Base-by-base conservation (phyloP, 2,888 invertebrate genomes). In the Hoplodrina blanda region DNA sequence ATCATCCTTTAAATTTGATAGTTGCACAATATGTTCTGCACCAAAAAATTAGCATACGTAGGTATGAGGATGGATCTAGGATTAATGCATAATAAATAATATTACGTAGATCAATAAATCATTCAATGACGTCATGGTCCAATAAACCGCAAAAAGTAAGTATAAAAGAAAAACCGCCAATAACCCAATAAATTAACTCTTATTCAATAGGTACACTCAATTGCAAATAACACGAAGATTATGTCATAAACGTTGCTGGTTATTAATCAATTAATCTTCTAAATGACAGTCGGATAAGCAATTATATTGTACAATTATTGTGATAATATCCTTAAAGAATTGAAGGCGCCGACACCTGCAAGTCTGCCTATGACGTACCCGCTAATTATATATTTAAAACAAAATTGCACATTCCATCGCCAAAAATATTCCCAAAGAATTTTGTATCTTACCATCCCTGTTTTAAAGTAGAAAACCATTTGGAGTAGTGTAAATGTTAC, bases 241-340 rank as follows among this genome's bases (percentile, higher is more conserved):
- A 75, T 46, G 75, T 68, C 78, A 70, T 65, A 70, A 79, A 69
- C 7, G 54, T 8, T 60, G 20, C 25, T 37, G 13, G 56, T 30
- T 53, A 25, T 62, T 60, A 64, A 81, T 77, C 72, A 81, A 84
- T 82, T 85, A 80, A 71, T 78, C 70, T 71, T 60, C 52, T 46
- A 74, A 80, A 74, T 82, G 83, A 82, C 85, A 83, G 56, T 65
- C 33, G 41, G 70, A 66, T 84, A 73, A 55, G 67, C 68, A 71
- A 79, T 80, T 82, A 80, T 76, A 81, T 73, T 69, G 68, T 70
- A 76, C 74, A 81, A 83, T 78, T 73, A 78, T 77, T 68, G 64
- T 76, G 74, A 79, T 86, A 82, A 74, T 73, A 77, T 80, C 69
- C 70, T 74, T 64, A 53, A 59, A 66, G 41, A 63, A 66, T 61